Conservation (phyloP, 2,888 invertebrate species). For the Sialis fuliginosa region DNA sequence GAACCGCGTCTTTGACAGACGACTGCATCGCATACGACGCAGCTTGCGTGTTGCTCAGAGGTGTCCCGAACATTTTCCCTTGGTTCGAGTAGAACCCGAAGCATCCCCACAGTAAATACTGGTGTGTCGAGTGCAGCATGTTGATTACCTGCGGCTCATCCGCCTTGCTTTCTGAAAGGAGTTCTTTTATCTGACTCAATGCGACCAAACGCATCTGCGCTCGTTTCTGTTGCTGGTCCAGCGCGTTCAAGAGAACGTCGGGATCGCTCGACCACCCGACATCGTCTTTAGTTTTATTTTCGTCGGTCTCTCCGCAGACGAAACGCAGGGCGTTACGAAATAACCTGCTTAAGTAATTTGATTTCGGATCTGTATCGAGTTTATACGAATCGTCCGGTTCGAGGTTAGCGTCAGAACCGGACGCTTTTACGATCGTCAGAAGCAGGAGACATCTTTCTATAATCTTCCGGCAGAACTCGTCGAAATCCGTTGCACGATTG, state of each 20-base stretch:
- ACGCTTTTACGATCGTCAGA: conserved; percentile 28
- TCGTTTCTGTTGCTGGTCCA: conserved; percentile 20
- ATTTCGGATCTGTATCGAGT: not conserved
- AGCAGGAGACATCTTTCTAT: conserved; percentile 30
- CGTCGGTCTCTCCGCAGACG: conserved; percentile 20
- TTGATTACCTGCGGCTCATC: not conserved
- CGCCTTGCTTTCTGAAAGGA: conserved; percentile 13
- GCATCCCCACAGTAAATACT: conserved; percentile 33
- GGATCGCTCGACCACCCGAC: conserved; percentile 23
- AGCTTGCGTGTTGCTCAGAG: conserved; percentile 32
- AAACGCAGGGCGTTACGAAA: conserved; percentile 15
- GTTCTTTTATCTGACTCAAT: conserved; percentile 21
- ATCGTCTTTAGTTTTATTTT: conserved; percentile 14
- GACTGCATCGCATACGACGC: conserved; percentile 24
- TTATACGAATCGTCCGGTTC: not conserved
- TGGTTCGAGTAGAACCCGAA: conserved; percentile 28
- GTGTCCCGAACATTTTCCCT: conserved; percentile 20
- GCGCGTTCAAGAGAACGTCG: conserved; percentile 16
- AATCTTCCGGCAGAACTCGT: conserved; percentile 24
- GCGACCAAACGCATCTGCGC: conserved; percentile 19
- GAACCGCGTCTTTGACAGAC: conserved; percentile 31
- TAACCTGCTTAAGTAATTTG: no score
- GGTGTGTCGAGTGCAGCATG: conserved; percentile 25
- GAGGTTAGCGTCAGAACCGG: conserved; percentile 11
- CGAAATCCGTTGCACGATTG: conserved; percentile 11